These are phyloP conservation scores for Amblyteles armatorius DNA, from an alignment of 2,888 invertebrate species.

Conservation along the genomic window DNA sequence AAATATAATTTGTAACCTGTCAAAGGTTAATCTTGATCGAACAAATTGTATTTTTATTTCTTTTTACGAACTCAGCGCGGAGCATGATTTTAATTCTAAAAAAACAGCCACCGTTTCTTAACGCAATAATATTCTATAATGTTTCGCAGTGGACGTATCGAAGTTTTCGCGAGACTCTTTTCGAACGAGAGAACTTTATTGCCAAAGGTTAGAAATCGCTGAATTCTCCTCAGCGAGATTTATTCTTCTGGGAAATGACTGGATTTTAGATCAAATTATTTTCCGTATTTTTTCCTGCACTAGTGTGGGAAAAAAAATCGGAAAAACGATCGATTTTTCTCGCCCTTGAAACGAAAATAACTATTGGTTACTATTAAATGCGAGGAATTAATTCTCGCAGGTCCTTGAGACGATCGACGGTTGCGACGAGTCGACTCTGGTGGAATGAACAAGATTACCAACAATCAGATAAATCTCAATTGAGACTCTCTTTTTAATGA, in stretches of 20 bases:
- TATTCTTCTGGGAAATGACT: not conserved
- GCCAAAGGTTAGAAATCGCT: not conserved
- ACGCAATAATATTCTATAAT: not conserved
- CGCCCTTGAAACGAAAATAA: no score
- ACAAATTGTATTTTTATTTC: not conserved
- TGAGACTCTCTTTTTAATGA: slow-evolving; percentile 34
- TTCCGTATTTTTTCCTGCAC: no score
- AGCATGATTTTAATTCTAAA: not conserved
- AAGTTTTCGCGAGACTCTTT: not conserved
- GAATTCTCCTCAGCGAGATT: not conserved
- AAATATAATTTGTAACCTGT: not conserved
- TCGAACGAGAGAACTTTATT: not conserved
- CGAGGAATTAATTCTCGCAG: not conserved
- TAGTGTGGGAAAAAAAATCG: no score
- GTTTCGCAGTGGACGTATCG: not conserved
- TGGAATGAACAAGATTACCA: slow-evolving; percentile 3
- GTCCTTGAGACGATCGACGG: not conserved
- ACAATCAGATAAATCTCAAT: slow-evolving; percentile 18
- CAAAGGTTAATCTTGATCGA: no score
- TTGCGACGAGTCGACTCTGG: not conserved
- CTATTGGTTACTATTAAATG: not conserved
- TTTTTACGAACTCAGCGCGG: not conserved
- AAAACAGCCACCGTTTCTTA: no score
- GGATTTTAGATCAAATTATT: not conserved
- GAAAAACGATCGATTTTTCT: no score